Conservation (phyloP, 2,888 invertebrate genomes). For the Strigamia crassipes region DNA sequence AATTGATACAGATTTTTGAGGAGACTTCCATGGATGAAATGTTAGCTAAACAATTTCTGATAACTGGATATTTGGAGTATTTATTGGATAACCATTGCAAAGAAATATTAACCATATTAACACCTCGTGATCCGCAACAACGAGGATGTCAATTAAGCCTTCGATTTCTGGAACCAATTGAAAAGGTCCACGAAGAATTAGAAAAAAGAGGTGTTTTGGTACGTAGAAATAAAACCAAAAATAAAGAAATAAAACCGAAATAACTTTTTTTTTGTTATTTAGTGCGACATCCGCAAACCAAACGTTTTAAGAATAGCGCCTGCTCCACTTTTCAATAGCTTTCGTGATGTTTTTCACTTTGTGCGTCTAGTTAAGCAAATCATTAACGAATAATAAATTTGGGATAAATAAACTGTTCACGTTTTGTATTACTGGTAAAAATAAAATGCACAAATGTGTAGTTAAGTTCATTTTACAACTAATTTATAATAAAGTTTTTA, state of each 20-base stretch:
- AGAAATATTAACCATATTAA: constrained; percentile 59
- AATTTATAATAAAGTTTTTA: no score
- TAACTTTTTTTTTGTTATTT: constrained; percentile 51
- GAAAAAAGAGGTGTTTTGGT: constrained; percentile 63
- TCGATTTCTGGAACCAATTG: constrained; percentile 59
- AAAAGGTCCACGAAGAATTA: constrained; percentile 60
- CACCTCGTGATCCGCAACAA: constrained; percentile 62
- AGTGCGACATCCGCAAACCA: constrained; percentile 64
- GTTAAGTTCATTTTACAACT: no score
- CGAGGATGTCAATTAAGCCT: constrained; percentile 65
- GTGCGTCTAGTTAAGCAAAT: constrained; percentile 54
- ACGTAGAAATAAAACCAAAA: constrained; percentile 53
- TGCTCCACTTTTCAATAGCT: constrained; percentile 64
- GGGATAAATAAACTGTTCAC: not conserved
- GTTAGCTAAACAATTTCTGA: constrained; percentile 60
- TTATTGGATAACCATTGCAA: constrained; percentile 55
- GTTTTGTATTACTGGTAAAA: not conserved
- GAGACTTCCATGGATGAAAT: constrained; percentile 60
- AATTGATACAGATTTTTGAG: constrained; percentile 59
- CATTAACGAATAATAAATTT: not conserved
- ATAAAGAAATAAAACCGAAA: not conserved
- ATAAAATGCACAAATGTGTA: not conserved
- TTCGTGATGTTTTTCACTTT: constrained; percentile 61
- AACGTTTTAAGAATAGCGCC: constrained; percentile 63
- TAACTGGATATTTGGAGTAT: constrained; percentile 65